Evolutionary conservation across 1,140 invertebrate species (phyloP).

Genomic region (Platorchestia sp.): DNA sequence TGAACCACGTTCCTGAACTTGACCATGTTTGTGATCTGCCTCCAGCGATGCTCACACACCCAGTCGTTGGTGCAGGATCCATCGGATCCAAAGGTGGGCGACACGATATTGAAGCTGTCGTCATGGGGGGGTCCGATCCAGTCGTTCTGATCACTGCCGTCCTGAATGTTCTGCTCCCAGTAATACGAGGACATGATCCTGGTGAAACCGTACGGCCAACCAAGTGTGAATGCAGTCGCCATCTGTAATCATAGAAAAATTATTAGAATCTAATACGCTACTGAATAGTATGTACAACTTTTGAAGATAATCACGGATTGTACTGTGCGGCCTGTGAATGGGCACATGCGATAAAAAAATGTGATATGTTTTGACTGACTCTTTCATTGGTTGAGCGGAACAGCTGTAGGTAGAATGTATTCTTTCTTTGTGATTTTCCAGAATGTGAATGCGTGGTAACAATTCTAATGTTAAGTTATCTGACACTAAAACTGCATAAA

Average conservation of each 20-base stretch:
- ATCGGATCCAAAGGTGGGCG: constrained; percentile 77
- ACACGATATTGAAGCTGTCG: constrained; percentile 76
- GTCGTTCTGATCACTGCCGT: constrained; percentile 63
- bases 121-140: constrained; percentile 78
- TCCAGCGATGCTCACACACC: constrained; percentile 92
- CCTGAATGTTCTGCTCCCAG: constrained; percentile 69
- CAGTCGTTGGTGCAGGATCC: constrained; percentile 83
- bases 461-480: too few relatives aligned
- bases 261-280: too few relatives aligned
- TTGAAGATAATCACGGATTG: too few relatives aligned
- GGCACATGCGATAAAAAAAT: too few relatives aligned
- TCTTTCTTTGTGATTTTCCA: too few relatives aligned
- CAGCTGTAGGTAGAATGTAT: too few relatives aligned
- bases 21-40: constrained; percentile 86
- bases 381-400: too few relatives aligned
- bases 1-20: constrained; percentile 79
- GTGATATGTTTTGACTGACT: too few relatives aligned
- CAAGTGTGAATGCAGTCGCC: constrained; percentile 75
- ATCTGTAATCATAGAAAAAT: constrained; percentile 66
- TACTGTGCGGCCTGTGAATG: too few relatives aligned
- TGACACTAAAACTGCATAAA: too few relatives aligned
- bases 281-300: too few relatives aligned
- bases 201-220: constrained; percentile 75
- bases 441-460: too few relatives aligned
- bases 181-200: constrained; percentile 75